Conservation (phyloP, 2,888 invertebrate species). For the Leptinotarsa tumamoca region DNA sequence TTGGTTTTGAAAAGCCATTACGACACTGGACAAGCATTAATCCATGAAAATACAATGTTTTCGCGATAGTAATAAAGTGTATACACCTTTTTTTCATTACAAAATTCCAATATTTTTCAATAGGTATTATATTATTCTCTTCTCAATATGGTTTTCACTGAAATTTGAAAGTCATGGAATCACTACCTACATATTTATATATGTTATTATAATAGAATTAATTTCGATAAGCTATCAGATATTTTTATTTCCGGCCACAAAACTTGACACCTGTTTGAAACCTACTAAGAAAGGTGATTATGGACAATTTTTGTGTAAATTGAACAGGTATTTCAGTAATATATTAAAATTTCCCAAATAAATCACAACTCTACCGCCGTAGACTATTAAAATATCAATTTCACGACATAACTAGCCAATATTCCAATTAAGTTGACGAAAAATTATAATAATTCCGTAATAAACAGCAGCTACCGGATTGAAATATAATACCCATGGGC, state of each 20-base stretch:
- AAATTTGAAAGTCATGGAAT: no score
- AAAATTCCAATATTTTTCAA: no score
- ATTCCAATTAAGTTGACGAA: constrained; percentile 27
- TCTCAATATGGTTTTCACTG: no score
- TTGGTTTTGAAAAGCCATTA: no score
- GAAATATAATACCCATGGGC: constrained; percentile 11
- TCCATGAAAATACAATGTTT: no score
- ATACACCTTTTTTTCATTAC: no score
- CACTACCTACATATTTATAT: no score
- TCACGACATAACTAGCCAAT: constrained; percentile 20
- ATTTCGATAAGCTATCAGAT: background rate
- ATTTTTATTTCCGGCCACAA: background rate
- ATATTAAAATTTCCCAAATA: background rate
- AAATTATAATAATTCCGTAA: constrained; percentile 22
- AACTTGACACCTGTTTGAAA: background rate
- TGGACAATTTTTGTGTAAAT: background rate
- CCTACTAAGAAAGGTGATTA: background rate
- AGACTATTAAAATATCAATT: constrained; percentile 23
- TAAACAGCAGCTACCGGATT: constrained; percentile 25
- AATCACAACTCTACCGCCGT: background rate
- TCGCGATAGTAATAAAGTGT: no score
- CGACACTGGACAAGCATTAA: no score
- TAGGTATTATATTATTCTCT: no score
- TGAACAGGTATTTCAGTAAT: background rate
- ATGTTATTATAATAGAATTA: no score